Evolutionary conservation across 2,113 vertebrate species (phyloP).

Genomic region (Nymphicus hollandicus): DNA sequence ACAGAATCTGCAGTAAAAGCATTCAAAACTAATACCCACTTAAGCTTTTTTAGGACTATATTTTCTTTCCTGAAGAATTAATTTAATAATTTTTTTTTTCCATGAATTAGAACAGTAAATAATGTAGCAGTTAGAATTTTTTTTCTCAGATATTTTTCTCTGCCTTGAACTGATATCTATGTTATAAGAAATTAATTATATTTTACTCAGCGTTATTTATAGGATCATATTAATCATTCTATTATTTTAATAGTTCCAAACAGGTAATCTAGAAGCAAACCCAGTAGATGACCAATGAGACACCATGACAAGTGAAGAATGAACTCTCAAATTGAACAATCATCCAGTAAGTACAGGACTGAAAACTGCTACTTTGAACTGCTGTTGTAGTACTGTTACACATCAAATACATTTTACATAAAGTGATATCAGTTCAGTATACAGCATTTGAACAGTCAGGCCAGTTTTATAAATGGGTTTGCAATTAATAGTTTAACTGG

Average conservation of each 20-base stretch:
- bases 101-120: background rate
- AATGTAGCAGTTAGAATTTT: background rate
- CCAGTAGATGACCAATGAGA: background rate
- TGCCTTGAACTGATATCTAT: background rate
- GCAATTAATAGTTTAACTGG: background rate
- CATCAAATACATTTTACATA: background rate
- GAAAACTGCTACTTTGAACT: background rate
- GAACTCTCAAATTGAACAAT: background rate
- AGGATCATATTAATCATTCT: background rate
- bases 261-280: background rate
- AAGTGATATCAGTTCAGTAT: background rate
- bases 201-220: background rate
- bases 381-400: background rate
- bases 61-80: background rate
- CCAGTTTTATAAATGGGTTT: background rate
- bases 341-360: background rate
- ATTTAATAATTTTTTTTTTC: background rate
- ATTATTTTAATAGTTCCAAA: background rate
- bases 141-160: background rate
- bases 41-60: rapidly evolving
- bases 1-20: background rate
- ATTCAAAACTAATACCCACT: background rate
- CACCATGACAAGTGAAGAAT: background rate
- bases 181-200: background rate
- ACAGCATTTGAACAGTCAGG: background rate